phyloP scores from a whole-genome alignment of 2,113 vertebrate genomes.

The Tetraodon nigroviridis region DNA sequence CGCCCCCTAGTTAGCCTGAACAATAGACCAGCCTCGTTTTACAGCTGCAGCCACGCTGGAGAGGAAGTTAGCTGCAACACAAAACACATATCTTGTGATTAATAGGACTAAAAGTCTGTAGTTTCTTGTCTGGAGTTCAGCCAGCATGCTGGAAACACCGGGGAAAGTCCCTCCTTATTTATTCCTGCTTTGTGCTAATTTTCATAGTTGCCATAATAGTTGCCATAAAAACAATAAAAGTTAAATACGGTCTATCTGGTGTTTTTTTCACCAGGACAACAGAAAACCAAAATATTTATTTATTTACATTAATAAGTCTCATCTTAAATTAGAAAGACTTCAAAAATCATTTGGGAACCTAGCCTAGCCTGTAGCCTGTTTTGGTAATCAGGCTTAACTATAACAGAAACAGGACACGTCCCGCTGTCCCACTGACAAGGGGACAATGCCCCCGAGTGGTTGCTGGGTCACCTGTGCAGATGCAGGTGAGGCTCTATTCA shows the following conservation, averaged over 20 bases:
- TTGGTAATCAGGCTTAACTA: too few relatives aligned
- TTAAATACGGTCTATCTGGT: neutral
- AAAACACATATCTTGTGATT: conserved; percentile 53
- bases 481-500: conserved; percentile 18
- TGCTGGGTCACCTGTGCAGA: conserved; percentile 14
- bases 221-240: too few relatives aligned
- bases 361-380: too few relatives aligned
- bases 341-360: too few relatives aligned
- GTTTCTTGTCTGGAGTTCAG: conserved; percentile 23
- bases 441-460: conserved; percentile 27
- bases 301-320: too few relatives aligned
- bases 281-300: too few relatives aligned
- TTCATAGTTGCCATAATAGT: neutral
- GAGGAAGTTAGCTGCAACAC: conserved; percentile 53
- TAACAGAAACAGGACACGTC: conserved; percentile 39
- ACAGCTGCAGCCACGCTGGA: conserved; percentile 57
- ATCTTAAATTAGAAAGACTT: too few relatives aligned
- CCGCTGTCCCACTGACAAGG: conserved; percentile 63
- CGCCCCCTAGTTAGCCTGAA: conserved; percentile 61
- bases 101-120: conserved; percentile 39
- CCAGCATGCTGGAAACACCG: neutral
- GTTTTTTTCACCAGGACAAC: neutral
- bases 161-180: conserved; percentile 24
- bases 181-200: neutral
- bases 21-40: conserved; percentile 60